phyloP scores from a whole-genome alignment of 2,888 invertebrate genomes.

The Leucophora obtusa region DNA sequence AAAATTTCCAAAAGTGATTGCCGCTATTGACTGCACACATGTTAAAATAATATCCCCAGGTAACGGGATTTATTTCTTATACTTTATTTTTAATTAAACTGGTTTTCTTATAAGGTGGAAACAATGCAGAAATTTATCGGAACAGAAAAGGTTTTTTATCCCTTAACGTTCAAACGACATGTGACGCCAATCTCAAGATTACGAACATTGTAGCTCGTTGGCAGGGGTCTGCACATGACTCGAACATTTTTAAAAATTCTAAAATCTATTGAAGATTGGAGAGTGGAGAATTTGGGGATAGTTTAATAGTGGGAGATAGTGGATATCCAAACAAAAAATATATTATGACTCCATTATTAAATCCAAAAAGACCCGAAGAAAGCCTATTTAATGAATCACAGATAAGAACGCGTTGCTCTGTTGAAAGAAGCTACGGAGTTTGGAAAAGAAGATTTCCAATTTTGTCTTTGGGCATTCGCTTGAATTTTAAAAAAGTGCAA shows the following conservation, averaged over 20 bases:
- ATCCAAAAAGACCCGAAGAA: constrained; percentile 20
- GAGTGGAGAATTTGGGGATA: constrained; percentile 34
- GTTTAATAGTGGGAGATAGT: constrained; percentile 53
- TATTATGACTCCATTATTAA: no score
- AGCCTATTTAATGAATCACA: constrained; percentile 4
- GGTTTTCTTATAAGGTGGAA: constrained; percentile 29
- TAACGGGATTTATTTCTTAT: no score
- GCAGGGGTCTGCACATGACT: constrained; percentile 51
- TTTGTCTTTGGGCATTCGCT: no score
- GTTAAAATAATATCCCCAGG: no score
- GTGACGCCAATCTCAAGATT: constrained; percentile 40
- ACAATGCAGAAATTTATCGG: no score
- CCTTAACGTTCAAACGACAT: constrained; percentile 42
- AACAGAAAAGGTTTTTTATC: constrained; percentile 42
- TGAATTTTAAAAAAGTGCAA: no score
- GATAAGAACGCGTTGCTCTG: no score
- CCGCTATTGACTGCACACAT: constrained; percentile 34
- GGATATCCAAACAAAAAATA: constrained; percentile 52
- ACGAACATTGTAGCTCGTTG: constrained; percentile 47
- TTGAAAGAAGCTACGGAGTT: no score
- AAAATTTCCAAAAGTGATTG: constrained; percentile 28
- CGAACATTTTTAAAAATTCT: constrained; percentile 45
- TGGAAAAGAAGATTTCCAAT: no score
- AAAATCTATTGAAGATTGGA: constrained; percentile 46
- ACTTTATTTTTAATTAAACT: no score